These are phyloP conservation scores for Heliconius ismenius DNA, from an alignment of 2,888 invertebrate genomes.

Conservation along the genomic window DNA sequence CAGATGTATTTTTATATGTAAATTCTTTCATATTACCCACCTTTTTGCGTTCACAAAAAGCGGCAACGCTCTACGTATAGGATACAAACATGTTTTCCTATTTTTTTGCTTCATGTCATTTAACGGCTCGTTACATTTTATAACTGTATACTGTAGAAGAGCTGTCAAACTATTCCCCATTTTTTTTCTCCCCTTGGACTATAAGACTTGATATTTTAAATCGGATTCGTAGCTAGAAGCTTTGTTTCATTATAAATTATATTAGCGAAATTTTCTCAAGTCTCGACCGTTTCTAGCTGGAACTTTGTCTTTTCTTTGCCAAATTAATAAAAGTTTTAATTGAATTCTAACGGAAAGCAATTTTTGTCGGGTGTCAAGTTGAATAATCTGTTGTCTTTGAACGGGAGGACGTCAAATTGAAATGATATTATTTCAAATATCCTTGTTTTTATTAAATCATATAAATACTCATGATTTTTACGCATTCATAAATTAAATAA, in stretches of 20 bases:
- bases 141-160: conserved; percentile 15
- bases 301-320: conserved; percentile 68
- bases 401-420: conserved; percentile 26
- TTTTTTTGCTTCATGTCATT: conserved; percentile 14
- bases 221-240: conserved; percentile 45
- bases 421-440: conserved; percentile 10
- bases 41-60: conserved; percentile 6
- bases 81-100: conserved; percentile 15
- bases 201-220: conserved; percentile 36
- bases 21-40: not conserved
- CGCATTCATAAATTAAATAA: not conserved
- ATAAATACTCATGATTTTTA: not conserved
- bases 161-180: conserved; percentile 26
- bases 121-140: conserved; percentile 26
- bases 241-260: conserved; percentile 72
- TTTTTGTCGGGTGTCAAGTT: conserved; percentile 58
- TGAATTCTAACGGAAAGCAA: conserved; percentile 72
- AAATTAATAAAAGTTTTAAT: conserved; percentile 81
- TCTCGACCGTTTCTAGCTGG: conserved; percentile 63
- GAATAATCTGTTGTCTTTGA: conserved; percentile 44
- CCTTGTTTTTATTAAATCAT: not conserved
- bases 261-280: conserved; percentile 70
- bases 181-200: conserved; percentile 16
- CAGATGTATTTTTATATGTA: not conserved
- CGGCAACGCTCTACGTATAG: not conserved